Percentiles rank a stretch among this genome's conserved stretches.
phyloP scores from a whole-genome alignment of 2,888 invertebrate species.

The Erebia ligea region DNA sequence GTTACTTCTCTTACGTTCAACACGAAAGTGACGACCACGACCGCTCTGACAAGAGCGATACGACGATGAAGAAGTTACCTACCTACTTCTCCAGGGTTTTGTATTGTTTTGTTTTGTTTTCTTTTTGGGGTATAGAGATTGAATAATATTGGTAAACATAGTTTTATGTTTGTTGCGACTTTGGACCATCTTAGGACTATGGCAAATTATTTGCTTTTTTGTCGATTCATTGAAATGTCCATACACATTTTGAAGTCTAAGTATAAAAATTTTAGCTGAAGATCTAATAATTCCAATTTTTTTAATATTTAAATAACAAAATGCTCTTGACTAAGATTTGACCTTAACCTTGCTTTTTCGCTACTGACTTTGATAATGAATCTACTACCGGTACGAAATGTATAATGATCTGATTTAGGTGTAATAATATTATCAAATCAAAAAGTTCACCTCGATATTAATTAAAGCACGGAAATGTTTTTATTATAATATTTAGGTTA shows the following conservation, averaged over 20 bases:
- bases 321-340: background rate
- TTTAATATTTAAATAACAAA: too few relatives aligned
- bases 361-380: conserved; percentile 4
- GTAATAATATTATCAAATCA: background rate
- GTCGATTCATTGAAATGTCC: too few relatives aligned
- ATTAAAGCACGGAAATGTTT: background rate
- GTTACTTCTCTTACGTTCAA: background rate
- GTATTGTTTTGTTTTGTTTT: background rate
- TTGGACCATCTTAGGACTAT: too few relatives aligned
- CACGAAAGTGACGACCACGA: too few relatives aligned
- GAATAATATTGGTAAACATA: background rate
- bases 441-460: background rate
- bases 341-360: conserved; percentile 9
- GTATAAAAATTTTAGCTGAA: too few relatives aligned
- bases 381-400: conserved; percentile 11
- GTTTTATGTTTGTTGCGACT: background rate
- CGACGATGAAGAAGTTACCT: too few relatives aligned
- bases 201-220: too few relatives aligned
- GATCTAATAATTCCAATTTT: too few relatives aligned
- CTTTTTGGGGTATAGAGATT: background rate
- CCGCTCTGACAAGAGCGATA: too few relatives aligned
- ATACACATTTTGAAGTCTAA: too few relatives aligned
- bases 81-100: background rate
- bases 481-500: too few relatives aligned
- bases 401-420: background rate